Base-by-base conservation (phyloP, 2,797 vertebrate species). In the Enteromius unitaeniatus region DNA sequence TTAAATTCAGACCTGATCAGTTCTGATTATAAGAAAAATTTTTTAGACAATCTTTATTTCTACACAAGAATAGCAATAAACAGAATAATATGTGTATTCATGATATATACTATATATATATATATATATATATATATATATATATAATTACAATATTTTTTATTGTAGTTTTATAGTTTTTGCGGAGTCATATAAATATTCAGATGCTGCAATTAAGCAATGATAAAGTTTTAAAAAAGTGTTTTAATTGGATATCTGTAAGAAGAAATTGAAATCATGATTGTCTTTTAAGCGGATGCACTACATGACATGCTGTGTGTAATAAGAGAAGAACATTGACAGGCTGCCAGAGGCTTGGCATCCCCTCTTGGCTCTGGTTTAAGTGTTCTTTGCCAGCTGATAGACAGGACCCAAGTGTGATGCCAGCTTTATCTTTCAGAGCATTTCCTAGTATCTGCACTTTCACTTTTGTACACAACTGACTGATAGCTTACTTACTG, bases 391-490 rank as follows among this genome's bases (percentile, higher is more conserved):
- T 76, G 72, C 81, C 45, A 82, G 23, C 31, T 83, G 34, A 69
- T 55, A 15, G 81, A 68, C 47, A 77, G 34, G 17, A 68, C 11
- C 68, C 34, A 76, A 51, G n/a, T 53, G 9, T 75, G 21, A 37
- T 82, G 45, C 45, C 45, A 53, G 60, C 47, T 82, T 82, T 65
- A 42, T 73, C 79, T 60, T 58, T 62, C 15, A 60, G 11, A 81
- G 70, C 45, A 67, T 67, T 79, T 78, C 14, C 34, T 40, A 45
- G 13, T 62, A 11, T 64, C 58, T 62, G 21, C 58, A 51, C 70
- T 64, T 51, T 82, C 26, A 14, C 80, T 74, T 80, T 60, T 26
- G 42, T 72, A 45, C 31, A 68, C 17, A 45, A 6, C 1, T 45
- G 23, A 55, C 62, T 53, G 19, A 23, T 51, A 13, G 8, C n/a